Conservation (phyloP, 2,113 vertebrate genomes). For the Pipa parva region DNA sequence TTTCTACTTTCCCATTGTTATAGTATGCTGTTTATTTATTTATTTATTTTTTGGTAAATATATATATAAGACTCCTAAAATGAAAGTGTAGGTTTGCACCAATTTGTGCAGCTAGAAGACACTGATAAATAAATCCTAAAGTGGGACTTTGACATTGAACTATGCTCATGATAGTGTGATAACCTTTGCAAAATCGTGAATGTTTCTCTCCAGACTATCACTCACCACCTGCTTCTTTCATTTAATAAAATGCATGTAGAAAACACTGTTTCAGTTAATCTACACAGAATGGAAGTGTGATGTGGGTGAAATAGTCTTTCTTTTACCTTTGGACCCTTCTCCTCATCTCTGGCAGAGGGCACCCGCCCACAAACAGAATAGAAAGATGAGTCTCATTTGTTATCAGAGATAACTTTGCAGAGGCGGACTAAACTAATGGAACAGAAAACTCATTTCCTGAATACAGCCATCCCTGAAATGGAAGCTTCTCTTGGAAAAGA, state of each 20-base stretch:
- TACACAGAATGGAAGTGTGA: background rate
- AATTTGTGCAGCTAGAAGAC: background rate
- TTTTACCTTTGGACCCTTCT: constrained; percentile 7
- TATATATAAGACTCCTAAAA: too few species aligned
- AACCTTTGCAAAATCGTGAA: background rate
- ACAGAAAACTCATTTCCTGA: constrained; percentile 47
- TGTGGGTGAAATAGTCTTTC: constrained; percentile 12
- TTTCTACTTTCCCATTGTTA: too few species aligned
- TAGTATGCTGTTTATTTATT: too few species aligned
- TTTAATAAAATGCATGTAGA: background rate
- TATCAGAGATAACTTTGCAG: constrained; percentile 37
- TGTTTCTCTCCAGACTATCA: too few species aligned
- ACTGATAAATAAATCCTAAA: background rate
- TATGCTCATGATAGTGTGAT: background rate
- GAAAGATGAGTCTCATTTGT: constrained; percentile 9
- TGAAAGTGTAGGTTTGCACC: background rate
- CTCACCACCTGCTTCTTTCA: background rate
- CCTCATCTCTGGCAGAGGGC: constrained; percentile 8
- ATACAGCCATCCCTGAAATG: constrained; percentile 43
- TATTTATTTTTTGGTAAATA: too few species aligned
- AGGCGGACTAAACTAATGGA: constrained; percentile 44
- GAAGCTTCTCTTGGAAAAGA: background rate
- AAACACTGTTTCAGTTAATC: constrained; percentile 17
- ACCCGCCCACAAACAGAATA: constrained; percentile 5
- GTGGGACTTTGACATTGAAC: background rate